Percentiles rank a stretch among this genome's conserved stretches.
Evolutionary conservation across 2,113 vertebrate species (phyloP).

Genomic region (Cairina moschata): DNA sequence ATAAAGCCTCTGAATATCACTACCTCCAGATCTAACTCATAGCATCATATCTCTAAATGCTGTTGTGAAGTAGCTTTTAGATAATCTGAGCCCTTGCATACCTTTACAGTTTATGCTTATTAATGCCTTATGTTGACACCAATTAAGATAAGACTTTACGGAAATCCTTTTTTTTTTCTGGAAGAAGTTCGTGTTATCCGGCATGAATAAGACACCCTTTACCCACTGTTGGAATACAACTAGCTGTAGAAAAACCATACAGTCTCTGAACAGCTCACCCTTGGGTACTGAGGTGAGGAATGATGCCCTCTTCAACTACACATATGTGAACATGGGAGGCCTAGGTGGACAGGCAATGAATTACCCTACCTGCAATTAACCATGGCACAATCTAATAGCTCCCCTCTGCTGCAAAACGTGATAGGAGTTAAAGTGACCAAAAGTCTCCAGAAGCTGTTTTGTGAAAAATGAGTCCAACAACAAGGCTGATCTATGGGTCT

Average conservation of each 20-base stretch:
- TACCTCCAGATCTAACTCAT: background rate
- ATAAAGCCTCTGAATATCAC: background rate
- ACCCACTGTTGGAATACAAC: background rate
- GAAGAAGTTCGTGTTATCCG: background rate
- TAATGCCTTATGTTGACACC: background rate
- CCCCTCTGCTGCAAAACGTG: background rate
- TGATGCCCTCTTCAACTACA: background rate
- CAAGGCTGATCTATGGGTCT: background rate
- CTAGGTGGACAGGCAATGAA: background rate
- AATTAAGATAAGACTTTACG: background rate
- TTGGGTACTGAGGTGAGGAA: background rate
- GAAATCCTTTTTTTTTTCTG: background rate
- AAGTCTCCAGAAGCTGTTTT: background rate
- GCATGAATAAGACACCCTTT: background rate
- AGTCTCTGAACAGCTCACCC: background rate
- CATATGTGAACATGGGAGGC: fast-evolving
- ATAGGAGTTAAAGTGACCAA: background rate
- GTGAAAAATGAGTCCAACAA: background rate
- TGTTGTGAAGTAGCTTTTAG: background rate
- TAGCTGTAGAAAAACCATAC: background rate
- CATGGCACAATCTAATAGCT: background rate
- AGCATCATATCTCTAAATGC: background rate
- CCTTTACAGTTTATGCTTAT: background rate
- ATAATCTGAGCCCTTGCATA: background rate
- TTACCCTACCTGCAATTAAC: background rate